Base-by-base conservation (phyloP, 2,888 invertebrate species). In the Nycteola revayana region DNA sequence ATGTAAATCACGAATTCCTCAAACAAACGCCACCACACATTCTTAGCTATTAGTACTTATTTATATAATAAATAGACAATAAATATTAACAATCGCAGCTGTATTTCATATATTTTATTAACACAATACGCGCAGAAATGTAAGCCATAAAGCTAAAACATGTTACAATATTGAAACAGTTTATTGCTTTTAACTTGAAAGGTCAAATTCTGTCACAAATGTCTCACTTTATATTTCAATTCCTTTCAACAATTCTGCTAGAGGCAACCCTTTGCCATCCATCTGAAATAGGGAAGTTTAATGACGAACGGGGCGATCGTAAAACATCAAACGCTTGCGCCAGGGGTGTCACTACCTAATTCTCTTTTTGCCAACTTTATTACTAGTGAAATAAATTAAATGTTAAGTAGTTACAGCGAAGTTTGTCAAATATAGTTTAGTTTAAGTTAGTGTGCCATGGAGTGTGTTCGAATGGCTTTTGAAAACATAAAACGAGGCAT, bases 251-350 rank as follows among this genome's bases (percentile, higher is more conserved):
- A 26, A 25, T 33, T 14, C 24, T 21, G 26, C 37, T 11, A 40
- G 55, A 48, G 66, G 9, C 75, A 82, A 55, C 82, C 84, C 82
- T 84, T 63, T 41, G 24, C 42, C 40, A 62, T 66, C 57, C 64
- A 62, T 69, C 73, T 66, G 63, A 77, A 81, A 75, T 70, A 70
- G 77, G 76, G 77, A 77, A 76, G 79, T 82, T 82, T 81, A 83
- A 80, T 78, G 84, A 81, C 82, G 71, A 79, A 74, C 69, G 75
- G 69, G 56, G 62, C 55, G 68, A 61, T 82, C 81, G 76, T 83
- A 83, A 85, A 83, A 81, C 75, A 72, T 75, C 75, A 78, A 78
- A 75, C 73, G 73, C 49, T 66, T 60, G 47, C 60, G 47, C 36
- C 67, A 83, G 82, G 84, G 84, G 41, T 82, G 80, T 49, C 72